Percentiles rank a stretch among this genome's conserved stretches.
Conservation (phyloP, 2,797 vertebrate genomes). For the Pelobates cultripes region DNA sequence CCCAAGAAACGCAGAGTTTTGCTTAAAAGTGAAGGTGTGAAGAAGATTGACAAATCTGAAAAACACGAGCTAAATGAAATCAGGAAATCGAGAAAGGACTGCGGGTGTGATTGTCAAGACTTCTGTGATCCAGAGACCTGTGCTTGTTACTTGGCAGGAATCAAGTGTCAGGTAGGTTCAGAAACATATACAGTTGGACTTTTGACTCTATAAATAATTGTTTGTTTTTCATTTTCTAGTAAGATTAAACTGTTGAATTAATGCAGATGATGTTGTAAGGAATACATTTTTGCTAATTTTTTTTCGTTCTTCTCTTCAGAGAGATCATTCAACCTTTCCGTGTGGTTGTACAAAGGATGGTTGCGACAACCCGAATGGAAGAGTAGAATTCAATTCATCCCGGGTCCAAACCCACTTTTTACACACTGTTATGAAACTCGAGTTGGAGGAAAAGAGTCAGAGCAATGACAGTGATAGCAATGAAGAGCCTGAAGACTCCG, state of each 20-base stretch:
- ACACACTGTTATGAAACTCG: conserved; percentile 96
- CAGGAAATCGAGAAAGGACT: conserved; percentile 89
- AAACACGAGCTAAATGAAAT: conserved; percentile 90
- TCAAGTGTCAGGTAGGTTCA: conserved; percentile 91
- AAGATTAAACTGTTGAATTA: too few relatives aligned
- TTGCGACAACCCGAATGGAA: conserved; percentile 90
- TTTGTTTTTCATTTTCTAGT: too few relatives aligned
- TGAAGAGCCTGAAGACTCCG: conserved; percentile 43
- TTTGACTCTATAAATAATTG: too few relatives aligned
- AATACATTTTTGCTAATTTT: neutral
- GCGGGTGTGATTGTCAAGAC: conserved; percentile 89
- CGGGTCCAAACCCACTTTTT: conserved; percentile 95
- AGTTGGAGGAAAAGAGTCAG: conserved; percentile 89
- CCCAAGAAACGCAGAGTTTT: conserved; percentile 85
- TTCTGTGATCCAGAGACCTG: conserved; percentile 96
- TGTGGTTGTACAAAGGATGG: conserved; percentile 93
- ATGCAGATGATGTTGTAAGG: too few relatives aligned
- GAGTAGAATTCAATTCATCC: conserved; percentile 93
- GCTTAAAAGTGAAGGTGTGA: conserved; percentile 87
- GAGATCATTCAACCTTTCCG: conserved; percentile 96
- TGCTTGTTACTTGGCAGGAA: conserved; percentile 91
- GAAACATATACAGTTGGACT: too few relatives aligned
- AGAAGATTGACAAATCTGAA: conserved; percentile 94
- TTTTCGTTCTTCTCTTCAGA: conserved; percentile 69
- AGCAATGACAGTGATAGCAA: conserved; percentile 66